These are phyloP conservation scores for Polypedilum pembai DNA, from an alignment of 1,140 invertebrate genomes.

Conservation along the genomic window DNA sequence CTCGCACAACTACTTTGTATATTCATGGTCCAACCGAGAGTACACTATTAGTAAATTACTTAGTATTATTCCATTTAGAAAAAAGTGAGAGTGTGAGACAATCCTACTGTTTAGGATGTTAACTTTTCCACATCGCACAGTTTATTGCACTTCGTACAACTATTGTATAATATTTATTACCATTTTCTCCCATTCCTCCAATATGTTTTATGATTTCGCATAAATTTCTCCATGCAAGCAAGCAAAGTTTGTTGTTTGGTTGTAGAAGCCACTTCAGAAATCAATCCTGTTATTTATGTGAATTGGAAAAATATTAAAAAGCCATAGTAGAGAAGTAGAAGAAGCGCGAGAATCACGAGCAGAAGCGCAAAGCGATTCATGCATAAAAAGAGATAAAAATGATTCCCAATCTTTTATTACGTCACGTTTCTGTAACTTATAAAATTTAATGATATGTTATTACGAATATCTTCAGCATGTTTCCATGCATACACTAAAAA, in stretches of 20 bases:
- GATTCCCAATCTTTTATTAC: conserved; percentile 25
- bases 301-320: conserved; percentile 24
- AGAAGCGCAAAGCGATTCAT: not conserved
- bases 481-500: not conserved
- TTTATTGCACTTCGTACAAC: not conserved
- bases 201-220: conserved; percentile 25
- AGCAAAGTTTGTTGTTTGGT: not conserved
- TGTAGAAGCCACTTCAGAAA: not conserved
- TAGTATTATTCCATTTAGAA: not conserved
- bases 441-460: conserved; percentile 27
- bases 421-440: conserved; percentile 24
- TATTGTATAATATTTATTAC: not conserved
- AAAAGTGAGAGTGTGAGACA: not conserved
- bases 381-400: conserved; percentile 9
- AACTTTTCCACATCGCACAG: not conserved
- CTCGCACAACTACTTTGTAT: not conserved
- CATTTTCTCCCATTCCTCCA: not conserved
- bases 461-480: not conserved
- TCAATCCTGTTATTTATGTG: conserved; percentile 17
- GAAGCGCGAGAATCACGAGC: not conserved
- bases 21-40: not conserved
- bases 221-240: not conserved
- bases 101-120: not conserved
- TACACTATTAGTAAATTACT: conserved; percentile 1
- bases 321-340: not conserved